A percentile compares a stretch with the other conserved stretches of the same genome.
Evolutionary conservation across 2,888 invertebrate genomes (phyloP).

Genomic region (Helobdella robusta): DNA sequence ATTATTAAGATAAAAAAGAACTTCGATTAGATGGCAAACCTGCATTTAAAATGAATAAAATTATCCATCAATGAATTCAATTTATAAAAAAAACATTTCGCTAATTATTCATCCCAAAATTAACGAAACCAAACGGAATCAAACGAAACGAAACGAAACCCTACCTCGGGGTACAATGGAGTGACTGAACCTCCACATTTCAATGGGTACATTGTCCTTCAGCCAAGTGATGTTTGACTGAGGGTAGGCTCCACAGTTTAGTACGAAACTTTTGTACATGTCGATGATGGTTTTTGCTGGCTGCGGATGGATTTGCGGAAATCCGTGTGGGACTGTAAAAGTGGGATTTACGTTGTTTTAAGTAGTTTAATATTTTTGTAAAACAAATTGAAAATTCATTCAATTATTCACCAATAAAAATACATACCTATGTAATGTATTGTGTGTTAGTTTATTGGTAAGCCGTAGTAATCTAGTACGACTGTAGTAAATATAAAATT

Average conservation of each 20-base stretch:
- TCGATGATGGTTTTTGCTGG: constrained; percentile 89
- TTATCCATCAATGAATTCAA: not conserved
- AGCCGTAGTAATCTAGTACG: no score
- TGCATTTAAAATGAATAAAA: not conserved
- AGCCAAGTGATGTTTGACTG: constrained; percentile 77
- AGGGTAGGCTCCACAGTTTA: constrained; percentile 78
- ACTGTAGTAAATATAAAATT: no score
- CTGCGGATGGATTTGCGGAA: constrained; percentile 76
- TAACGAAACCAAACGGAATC: no score
- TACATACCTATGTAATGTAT: not conserved
- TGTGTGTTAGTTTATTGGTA: not conserved
- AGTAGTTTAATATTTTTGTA: not conserved
- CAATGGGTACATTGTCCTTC: constrained; percentile 69
- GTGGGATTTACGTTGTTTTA: not conserved
- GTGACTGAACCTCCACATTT: constrained; percentile 55
- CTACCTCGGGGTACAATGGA: constrained; percentile 35
- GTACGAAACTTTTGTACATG: constrained; percentile 78
- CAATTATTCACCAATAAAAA: not conserved
- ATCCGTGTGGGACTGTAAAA: constrained; percentile 68
- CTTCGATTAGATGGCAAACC: no score
- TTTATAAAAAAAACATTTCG: not conserved
- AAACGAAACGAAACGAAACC: not conserved
- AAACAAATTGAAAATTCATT: not conserved
- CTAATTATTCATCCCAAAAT: not conserved
- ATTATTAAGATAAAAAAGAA: no score